Evolutionary conservation across 2,888 invertebrate species (phyloP), one percentile per base, ranked within the genome.

Genomic region (Danaus chrysippus): DNA sequence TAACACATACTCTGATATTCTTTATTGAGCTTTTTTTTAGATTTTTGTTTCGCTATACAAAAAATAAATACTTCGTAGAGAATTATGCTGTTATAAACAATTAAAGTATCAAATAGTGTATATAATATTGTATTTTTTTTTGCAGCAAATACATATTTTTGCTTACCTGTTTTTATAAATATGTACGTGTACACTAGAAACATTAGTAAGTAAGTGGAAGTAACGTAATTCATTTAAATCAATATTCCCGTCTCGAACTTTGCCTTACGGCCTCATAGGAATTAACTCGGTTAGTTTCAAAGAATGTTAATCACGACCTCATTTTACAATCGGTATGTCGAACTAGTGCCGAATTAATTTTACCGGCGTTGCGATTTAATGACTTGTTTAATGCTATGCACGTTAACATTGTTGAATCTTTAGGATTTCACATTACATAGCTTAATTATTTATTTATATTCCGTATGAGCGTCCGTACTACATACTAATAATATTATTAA

Each of bases 221-320:
- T 52, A 44, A 60, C 72, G 68, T 72, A 71, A 74, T 77, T 74
- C 71, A 73, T 76, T 75, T 71, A 60, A 68, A 70, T 72, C 69
- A 74, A 73, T 76, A 79, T 78, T 77, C 78, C 68, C 64, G 71
- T 69, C 69, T 73, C 76, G 71, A 66, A 71, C 67, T 71, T 68
- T 68, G 61, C 63, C 62, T 63, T 66, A 62, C 65, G 68, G 73
- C 71, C 75, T 71, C 73, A 63, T 71, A 72, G 75, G 76, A 76
- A 73, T 74, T 70, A 74, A 75, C 72, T 73, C 71, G 63, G 69
- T 65, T 68, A 71, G 71, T 70, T 71, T 72, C 70, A 68, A 73
- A 73, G 76, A 77, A 79, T 78, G 74, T 77, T 78, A 76, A 77
- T 78, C 75, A 75, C 71, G 76, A 74, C 78, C 78, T 74, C 76